Evolutionary conservation across 2,888 invertebrate species (phyloP).

Genomic region (Gryllus longicercus): DNA sequence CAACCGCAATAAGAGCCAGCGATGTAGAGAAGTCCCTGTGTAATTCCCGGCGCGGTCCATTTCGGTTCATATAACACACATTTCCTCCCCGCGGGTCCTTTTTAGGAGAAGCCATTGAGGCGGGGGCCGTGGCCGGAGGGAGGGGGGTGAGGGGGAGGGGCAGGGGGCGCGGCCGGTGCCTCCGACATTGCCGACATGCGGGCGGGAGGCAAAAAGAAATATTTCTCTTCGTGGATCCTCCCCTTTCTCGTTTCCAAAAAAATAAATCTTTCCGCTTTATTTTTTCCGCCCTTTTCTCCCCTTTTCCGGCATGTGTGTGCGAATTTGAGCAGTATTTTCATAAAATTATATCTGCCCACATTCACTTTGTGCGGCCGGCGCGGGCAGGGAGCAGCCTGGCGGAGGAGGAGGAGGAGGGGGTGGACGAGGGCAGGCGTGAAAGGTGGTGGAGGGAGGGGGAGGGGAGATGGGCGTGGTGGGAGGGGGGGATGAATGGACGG

Average conservation of each 20-base stretch:
- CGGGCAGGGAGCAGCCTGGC: too few species aligned
- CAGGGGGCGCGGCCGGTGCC: background rate
- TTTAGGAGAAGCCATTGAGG: too few species aligned
- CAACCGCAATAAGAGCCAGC: too few species aligned
- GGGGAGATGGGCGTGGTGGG: background rate
- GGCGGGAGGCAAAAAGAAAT: constrained; percentile 8
- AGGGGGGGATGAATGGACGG: background rate
- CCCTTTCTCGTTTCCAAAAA: constrained; percentile 25
- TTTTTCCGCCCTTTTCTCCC: background rate
- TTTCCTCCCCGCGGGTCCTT: too few species aligned
- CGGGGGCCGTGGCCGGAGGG: too few species aligned
- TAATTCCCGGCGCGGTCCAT: too few species aligned
- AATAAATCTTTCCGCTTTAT: constrained; percentile 20
- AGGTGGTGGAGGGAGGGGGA: background rate
- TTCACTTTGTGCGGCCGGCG: too few species aligned
- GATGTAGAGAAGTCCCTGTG: too few species aligned
- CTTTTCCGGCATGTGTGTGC: background rate
- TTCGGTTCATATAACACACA: too few species aligned
- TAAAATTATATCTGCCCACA: background rate
- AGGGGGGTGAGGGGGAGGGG: too few species aligned
- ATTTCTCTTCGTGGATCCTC: constrained; percentile 20
- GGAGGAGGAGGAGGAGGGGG: too few species aligned
- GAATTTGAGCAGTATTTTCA: constrained; percentile 9
- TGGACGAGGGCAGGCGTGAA: too few species aligned
- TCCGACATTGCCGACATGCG: background rate